Evolutionary conservation across 2,113 vertebrate species (phyloP).

Genomic region (Tragelaphus scriptus): DNA sequence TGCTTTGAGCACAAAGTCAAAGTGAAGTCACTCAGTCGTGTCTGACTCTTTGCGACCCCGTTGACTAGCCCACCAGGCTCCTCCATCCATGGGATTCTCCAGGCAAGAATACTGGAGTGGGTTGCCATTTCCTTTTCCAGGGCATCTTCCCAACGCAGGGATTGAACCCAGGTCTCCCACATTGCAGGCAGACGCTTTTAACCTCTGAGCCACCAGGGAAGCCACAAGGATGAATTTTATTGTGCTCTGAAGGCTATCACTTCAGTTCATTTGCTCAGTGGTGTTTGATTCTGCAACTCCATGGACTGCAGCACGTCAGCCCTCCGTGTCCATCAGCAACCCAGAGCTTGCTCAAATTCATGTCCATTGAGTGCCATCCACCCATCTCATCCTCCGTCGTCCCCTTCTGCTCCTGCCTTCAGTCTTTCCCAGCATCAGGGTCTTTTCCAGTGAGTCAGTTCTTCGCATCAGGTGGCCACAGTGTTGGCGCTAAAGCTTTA

Average conservation of each 20-base stretch:
- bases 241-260: background rate
- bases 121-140: too few species aligned
- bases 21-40: too few species aligned
- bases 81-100: too few species aligned
- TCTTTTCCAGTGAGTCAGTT: background rate
- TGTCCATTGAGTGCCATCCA: background rate
- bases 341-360: background rate
- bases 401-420: background rate
- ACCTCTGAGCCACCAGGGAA: too few species aligned
- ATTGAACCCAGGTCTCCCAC: too few species aligned
- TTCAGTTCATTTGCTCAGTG: background rate
- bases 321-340: background rate
- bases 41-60: too few species aligned
- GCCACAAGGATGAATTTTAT: background rate
- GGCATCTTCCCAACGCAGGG: too few species aligned
- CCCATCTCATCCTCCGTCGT: background rate
- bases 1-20: background rate
- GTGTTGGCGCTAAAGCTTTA: background rate
- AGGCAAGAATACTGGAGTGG: too few species aligned
- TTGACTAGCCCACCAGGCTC: too few species aligned
- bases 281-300: background rate
- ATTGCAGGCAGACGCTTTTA: too few species aligned
- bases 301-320: background rate
- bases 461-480: background rate
- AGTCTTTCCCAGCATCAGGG: background rate